Conservation (phyloP, 2,113 vertebrate genomes). For the Eurystomus gularis region DNA sequence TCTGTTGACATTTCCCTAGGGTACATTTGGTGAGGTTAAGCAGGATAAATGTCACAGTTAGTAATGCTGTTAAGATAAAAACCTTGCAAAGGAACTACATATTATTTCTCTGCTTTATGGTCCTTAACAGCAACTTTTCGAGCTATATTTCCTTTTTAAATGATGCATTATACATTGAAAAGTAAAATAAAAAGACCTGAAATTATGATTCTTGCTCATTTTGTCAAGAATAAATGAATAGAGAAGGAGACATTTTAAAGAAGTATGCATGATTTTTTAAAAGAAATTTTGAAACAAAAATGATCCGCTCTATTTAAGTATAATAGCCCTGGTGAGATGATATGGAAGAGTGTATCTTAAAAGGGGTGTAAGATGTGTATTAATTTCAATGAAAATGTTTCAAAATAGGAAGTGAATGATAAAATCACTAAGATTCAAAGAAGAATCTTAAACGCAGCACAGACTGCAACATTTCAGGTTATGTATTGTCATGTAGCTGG, state of each 20-base stretch:
- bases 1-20: conserved; percentile 71
- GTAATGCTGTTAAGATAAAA: conserved; percentile 67
- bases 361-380: not conserved
- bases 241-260: not conserved
- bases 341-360: not conserved
- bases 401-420: not conserved
- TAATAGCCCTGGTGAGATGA: not conserved
- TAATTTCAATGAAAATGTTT: not conserved
- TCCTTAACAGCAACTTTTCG: conserved; percentile 53
- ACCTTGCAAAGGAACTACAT: conserved; percentile 40
- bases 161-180: conserved; percentile 41
- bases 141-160: conserved; percentile 55
- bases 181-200: conserved; percentile 26
- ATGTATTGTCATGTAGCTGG: too few relatives aligned
- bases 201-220: conserved; percentile 38
- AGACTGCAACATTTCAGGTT: too few relatives aligned
- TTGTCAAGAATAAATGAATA: not conserved
- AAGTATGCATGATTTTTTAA: not conserved
- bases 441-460: not conserved
- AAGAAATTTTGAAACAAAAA: not conserved
- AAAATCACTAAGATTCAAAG: not conserved
- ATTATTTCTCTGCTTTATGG: conserved; percentile 60
- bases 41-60: conserved; percentile 76
- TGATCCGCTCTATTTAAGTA: not conserved
- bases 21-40: conserved; percentile 69